phyloP scores from a whole-genome alignment of 2,888 invertebrate genomes.

The Pristionchus mayeri region DNA sequence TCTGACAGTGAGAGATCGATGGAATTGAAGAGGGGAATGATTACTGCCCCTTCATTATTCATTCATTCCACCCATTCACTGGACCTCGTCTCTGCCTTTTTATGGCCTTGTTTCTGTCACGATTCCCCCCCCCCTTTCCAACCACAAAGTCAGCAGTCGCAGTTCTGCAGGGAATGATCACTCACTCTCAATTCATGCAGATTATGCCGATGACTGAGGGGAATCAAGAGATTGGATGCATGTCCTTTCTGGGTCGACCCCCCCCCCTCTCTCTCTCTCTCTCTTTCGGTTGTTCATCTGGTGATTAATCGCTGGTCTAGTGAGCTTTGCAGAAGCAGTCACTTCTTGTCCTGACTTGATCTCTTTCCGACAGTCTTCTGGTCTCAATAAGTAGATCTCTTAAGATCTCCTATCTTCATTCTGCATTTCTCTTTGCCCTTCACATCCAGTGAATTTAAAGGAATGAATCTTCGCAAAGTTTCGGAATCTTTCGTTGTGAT shows the following conservation, averaged over 20 bases:
- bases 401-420: no score
- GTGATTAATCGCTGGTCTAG: neutral
- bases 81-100: neutral
- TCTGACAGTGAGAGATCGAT: no score
- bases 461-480: no score
- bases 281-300: neutral
- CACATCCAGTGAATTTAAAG: no score
- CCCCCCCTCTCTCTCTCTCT: no score
- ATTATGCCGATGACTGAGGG: no score
- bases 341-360: neutral
- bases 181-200: neutral
- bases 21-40: no score
- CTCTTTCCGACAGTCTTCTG: neutral
- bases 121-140: neutral
- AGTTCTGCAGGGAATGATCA: neutral
- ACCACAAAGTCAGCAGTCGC: no score
- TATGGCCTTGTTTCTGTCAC: constrained; percentile 16
- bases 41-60: constrained; percentile 18
- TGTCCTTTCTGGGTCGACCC: neutral
- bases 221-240: no score
- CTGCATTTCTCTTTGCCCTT: no score
- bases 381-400: no score
- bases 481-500: no score
- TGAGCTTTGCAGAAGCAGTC: neutral
- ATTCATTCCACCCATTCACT: constrained; percentile 41